Percentiles rank a stretch among this genome's conserved stretches.
These are phyloP conservation scores for Pedionomus torquatus DNA, from an alignment of 2,113 vertebrate genomes.

Conservation along the genomic window DNA sequence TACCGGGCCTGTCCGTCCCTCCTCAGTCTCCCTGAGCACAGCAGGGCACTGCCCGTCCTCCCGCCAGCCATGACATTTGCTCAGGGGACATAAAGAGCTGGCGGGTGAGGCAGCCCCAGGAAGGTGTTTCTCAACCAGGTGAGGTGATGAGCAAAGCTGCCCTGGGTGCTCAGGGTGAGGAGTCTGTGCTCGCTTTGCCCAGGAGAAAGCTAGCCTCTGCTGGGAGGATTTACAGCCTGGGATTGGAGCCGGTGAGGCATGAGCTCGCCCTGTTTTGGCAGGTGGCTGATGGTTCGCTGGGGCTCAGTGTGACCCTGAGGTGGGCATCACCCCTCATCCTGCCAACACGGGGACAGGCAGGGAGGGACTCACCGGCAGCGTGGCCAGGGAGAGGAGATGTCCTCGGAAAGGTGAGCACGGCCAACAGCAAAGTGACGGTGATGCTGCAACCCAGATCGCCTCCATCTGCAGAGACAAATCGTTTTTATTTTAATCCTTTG, in stretches of 20 bases:
- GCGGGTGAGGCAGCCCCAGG: background rate
- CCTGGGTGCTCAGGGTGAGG: accelerated
- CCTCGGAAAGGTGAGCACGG: accelerated
- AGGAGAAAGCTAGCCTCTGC: accelerated
- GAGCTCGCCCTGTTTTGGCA: background rate
- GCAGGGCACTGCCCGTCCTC: accelerated
- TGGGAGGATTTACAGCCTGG: background rate
- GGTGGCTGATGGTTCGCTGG: background rate
- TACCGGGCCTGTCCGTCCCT: background rate
- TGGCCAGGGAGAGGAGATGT: accelerated
- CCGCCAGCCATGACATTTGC: accelerated
- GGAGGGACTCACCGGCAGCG: accelerated
- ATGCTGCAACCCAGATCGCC: background rate
- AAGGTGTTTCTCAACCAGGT: background rate
- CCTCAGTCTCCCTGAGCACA: accelerated
- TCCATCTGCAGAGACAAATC: background rate
- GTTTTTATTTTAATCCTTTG: background rate
- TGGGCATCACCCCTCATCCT: accelerated
- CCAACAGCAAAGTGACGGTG: accelerated
- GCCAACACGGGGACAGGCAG: accelerated
- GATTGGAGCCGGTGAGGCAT: accelerated
- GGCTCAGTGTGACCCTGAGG: accelerated
- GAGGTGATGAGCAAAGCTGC: background rate
- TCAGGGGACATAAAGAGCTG: background rate
- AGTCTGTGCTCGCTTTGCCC: accelerated